Evolutionary conservation across 2,888 invertebrate genomes (phyloP), one percentile per base, ranked within the genome.

Genomic region (Tortricodes alternella): DNA sequence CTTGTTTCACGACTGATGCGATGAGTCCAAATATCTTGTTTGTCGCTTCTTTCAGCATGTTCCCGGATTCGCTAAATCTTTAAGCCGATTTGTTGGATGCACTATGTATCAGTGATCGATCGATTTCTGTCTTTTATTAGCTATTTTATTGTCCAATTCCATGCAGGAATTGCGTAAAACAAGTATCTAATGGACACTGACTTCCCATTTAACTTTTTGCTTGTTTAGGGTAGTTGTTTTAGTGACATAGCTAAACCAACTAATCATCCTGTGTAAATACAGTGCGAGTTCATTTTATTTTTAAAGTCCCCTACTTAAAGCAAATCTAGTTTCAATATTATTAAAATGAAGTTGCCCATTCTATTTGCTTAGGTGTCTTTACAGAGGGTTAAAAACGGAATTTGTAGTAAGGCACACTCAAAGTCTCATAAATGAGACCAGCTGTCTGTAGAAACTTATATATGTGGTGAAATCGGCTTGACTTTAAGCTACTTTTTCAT

Each of bases 241-340:
- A 43, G 19, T 35, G 35, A 34, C 55, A 55, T 35, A 18, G 18
- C 24, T 39, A 48, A 48, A 34, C 53, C 24, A 55, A 55, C 55
- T 43, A 35, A 55, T 55, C 39, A 49, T 55, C 55, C 55, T 49
- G 2, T 43, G 7, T 35, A 55, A 48, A 55, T 49, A 55, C 15
- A 39, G 39, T 15, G 27, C 11, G 23, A 16, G n/a, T 11, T 11
- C 19, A 18, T 39, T 44, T 11, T 23, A 24, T 32, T 46, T 13
- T 32, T 1, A 32, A 32, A 24, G 23, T 39, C 2, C 19, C 16
- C 3, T 8, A 4, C 6, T 6, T 24, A 9, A 46, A 34, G n/a
- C n/a, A 18, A 29, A 18, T 18, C 4, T 6, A 21, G 41, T 41
- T 48, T 9, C 19, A 7, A 29, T 11, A 16, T 41, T n/a, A 16